Evolutionary conservation across 1,140 invertebrate genomes (phyloP).

Genomic region (Drosophila mauritiana): DNA sequence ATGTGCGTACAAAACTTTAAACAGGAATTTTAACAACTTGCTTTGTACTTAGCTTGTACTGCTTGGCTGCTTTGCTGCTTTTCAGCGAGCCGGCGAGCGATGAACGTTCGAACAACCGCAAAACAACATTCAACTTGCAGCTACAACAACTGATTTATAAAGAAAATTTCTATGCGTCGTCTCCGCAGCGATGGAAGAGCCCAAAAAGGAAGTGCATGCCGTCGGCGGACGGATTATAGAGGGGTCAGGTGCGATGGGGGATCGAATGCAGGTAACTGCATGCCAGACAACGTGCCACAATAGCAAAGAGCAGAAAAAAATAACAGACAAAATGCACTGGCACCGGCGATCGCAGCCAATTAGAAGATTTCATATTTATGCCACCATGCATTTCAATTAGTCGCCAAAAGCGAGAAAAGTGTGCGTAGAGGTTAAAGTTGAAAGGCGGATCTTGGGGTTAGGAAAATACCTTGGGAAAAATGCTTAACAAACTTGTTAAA

Average conservation of each 20-base stretch:
- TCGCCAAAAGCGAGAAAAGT: background rate
- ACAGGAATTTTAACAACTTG: constrained; percentile 83
- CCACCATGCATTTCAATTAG: constrained; percentile 73
- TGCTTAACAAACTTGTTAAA: background rate
- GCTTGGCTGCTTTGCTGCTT: constrained; percentile 24
- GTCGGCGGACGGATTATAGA: constrained; percentile 16
- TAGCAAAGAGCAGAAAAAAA: background rate
- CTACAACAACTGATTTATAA: constrained; percentile 78
- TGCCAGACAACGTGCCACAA: constrained; percentile 76
- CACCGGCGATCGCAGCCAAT: constrained; percentile 59
- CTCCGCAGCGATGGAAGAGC: constrained; percentile 20
- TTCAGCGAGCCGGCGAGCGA: constrained; percentile 33
- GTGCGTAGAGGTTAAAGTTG: constrained; percentile 35
- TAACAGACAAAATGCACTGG: background rate
- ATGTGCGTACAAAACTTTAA: constrained; percentile 83
- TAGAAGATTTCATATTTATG: constrained; percentile 78
- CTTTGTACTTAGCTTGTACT: constrained; percentile 78
- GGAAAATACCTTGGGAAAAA: background rate
- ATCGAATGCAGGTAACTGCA: constrained; percentile 56
- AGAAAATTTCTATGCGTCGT: constrained; percentile 79
- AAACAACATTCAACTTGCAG: constrained; percentile 59
- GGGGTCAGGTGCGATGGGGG: constrained; percentile 14
- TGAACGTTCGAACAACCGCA: constrained; percentile 49
- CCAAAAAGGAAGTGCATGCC: constrained; percentile 82
- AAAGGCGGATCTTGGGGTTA: background rate